Percentiles rank a stretch among this genome's conserved stretches.
These are phyloP conservation scores for Chromis chromis DNA, from an alignment of 2,797 vertebrate genomes.

Conservation along the genomic window DNA sequence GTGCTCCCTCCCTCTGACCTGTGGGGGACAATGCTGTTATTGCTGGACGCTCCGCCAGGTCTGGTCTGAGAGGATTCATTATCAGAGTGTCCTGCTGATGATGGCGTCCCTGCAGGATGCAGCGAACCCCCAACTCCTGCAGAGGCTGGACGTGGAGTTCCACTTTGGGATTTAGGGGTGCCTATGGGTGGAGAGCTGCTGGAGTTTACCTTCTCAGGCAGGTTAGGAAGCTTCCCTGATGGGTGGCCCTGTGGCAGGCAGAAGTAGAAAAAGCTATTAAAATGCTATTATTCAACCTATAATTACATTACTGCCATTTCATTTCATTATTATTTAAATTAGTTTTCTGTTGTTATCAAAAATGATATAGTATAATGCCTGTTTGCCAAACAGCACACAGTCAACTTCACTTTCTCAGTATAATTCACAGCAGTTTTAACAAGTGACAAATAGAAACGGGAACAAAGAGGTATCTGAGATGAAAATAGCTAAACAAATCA, in stretches of 20 bases:
- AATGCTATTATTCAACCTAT: neutral
- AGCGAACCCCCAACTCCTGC: conserved; percentile 78
- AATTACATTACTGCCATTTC: neutral
- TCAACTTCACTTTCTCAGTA: neutral
- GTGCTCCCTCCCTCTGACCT: conserved; percentile 65
- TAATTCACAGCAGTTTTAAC: neutral
- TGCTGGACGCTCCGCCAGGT: conserved; percentile 67
- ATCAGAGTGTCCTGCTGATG: conserved; percentile 82
- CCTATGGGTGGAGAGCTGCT: conserved; percentile 87
- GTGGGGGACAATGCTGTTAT: conserved; percentile 65
- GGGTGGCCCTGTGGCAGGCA: conserved; percentile 68
- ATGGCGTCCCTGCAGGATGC: conserved; percentile 76
- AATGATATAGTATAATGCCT: neutral
- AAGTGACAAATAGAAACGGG: conserved; percentile 61
- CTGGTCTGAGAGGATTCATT: conserved; percentile 80
- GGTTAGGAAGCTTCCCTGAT: conserved; percentile 85
- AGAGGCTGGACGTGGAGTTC: conserved; percentile 81
- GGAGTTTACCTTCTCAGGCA: conserved; percentile 88
- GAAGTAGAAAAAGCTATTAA: neutral
- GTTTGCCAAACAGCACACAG: conserved; percentile 1
- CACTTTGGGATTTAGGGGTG: conserved; percentile 90
- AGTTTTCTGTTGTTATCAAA: neutral
- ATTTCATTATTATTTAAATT: neutral
- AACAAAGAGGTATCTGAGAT: conserved; percentile 55
- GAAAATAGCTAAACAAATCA: conserved; percentile 67